Percentiles rank a stretch among this genome's conserved stretches.
These are phyloP conservation scores for Meganola albula DNA, from an alignment of 2,888 invertebrate species.

Conservation along the genomic window DNA sequence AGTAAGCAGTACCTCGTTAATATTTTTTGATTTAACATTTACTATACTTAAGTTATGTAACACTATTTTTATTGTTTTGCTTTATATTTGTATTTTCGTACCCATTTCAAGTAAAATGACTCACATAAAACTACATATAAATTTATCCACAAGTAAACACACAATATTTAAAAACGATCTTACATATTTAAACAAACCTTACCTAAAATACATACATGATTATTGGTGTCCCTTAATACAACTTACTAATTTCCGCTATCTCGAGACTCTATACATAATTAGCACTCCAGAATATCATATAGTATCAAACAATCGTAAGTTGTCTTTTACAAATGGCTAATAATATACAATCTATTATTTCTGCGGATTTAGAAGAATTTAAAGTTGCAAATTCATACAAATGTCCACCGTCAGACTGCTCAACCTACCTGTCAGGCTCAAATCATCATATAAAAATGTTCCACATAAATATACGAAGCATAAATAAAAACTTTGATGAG, in stretches of 20 bases:
- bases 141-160: background rate
- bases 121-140: background rate
- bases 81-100: background rate
- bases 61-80: background rate
- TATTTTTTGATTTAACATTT: background rate
- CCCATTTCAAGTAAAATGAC: background rate
- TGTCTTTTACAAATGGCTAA: background rate
- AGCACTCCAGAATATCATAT: background rate
- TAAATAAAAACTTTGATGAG: background rate
- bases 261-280: background rate
- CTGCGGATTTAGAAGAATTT: background rate
- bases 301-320: background rate
- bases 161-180: background rate
- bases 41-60: background rate
- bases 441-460: background rate
- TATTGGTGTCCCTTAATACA: background rate
- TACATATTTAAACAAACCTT: background rate
- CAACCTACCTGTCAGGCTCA: background rate
- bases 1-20: background rate
- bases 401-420: background rate
- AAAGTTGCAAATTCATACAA: too few species aligned
- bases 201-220: background rate
- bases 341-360: background rate
- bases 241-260: background rate
- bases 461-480: background rate